Evolutionary conservation across 2,797 vertebrate genomes (phyloP), one percentile per base, ranked within the genome.

Genomic region (Typhlichthys subterraneus): DNA sequence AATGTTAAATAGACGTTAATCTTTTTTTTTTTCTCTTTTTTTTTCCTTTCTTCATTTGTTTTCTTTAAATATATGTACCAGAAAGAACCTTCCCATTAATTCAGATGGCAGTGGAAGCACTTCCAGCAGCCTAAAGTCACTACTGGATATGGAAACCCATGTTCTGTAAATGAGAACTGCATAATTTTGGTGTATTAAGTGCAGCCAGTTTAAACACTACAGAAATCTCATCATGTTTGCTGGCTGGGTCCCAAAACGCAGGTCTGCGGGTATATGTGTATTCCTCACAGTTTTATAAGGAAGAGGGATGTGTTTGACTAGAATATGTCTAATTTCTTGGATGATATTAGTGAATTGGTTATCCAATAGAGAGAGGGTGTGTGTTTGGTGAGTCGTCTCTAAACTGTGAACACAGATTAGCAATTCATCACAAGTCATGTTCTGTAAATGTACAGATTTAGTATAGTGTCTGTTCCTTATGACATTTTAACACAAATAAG

Each of bases 371-470:
- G 19, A 56, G 48, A 54, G 12, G 11, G 46, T 57, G 69, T 59
- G 38, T 63, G 31, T 56, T 11, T 17, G 47, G 12, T 46, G 67
- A 45, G 48, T 17, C 38, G 23, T 59, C n/a, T 46, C 47, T 53
- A 9, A 50, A 63, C 48, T 67, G 61, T 63, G 38, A n/a, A 45
- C 53, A 12, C 61, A 76, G 70, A 80, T 76, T 72, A 67, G 47
- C 65, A 58, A 72, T 78, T 56, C 14, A 74, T 79, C 65, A 79
- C 51, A 76, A 70, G 54, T 69, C 64, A 68, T 64, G 65, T 57
- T 59, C 70, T 61, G 62, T 61, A 14, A 13, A 33, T 73, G 75
- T 45, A 2, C 23, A 13, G 33, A 33, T 29, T 29, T 29, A 29
- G 23, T 29, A 51, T 33, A 51, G 13, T 59, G 12, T 59, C 23